These are phyloP conservation scores for Artemia sinica DNA, from an alignment of 2,888 invertebrate genomes.

Conservation along the genomic window DNA sequence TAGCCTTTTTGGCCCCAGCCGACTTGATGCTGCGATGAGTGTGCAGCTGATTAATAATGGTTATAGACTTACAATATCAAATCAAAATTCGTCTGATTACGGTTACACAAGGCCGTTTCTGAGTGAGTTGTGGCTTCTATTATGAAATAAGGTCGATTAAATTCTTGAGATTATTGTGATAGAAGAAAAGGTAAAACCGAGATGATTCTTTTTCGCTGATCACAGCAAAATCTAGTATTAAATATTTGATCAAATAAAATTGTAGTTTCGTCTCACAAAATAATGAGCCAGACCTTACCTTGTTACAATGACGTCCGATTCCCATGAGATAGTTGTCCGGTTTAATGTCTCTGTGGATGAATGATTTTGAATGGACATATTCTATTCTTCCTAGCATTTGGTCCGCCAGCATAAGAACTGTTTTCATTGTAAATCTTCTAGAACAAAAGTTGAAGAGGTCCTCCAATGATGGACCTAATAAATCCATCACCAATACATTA, in stretches of 20 bases:
- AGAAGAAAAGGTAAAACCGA: too few relatives aligned
- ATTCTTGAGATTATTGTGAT: too few relatives aligned
- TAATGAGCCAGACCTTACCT: slow-evolving; percentile 34
- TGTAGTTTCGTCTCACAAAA: background rate
- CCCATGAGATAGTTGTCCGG: slow-evolving; percentile 98
- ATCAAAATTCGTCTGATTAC: too few relatives aligned
- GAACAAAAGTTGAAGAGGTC: slow-evolving; percentile 99
- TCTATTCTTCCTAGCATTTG: slow-evolving; percentile 73
- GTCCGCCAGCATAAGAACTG: slow-evolving; percentile 96
- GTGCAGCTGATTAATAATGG: too few relatives aligned
- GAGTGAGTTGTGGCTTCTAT: too few relatives aligned
- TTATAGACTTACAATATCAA: too few relatives aligned
- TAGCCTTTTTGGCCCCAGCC: too few relatives aligned
- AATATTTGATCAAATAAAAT: background rate
- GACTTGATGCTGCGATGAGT: too few relatives aligned
- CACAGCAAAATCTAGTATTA: background rate
- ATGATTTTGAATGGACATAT: slow-evolving; percentile 95
- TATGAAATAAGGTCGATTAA: too few relatives aligned
- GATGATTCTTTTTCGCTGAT: background rate
- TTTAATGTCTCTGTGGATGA: slow-evolving; percentile 97
- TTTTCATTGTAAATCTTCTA: slow-evolving; percentile 97
- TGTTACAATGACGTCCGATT: slow-evolving; percentile 93
- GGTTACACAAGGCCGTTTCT: too few relatives aligned
- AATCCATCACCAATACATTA: slow-evolving; percentile 98
- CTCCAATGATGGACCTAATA: slow-evolving; percentile 90